These are phyloP conservation scores for Acrocephalus arundinaceus DNA, from an alignment of 2,113 vertebrate genomes.

Conservation along the genomic window DNA sequence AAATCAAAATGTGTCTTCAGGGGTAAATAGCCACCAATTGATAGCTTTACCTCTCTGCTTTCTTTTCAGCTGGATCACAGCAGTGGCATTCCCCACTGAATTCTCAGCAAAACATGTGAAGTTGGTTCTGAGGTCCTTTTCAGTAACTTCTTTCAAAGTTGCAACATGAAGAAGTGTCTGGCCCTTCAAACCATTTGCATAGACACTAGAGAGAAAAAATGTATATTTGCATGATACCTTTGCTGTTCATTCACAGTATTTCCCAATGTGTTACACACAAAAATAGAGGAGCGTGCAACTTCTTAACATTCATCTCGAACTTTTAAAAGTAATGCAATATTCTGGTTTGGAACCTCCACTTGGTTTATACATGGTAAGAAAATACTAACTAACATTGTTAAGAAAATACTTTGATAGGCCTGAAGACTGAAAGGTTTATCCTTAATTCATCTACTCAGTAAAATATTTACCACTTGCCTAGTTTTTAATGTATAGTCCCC, in stretches of 20 bases:
- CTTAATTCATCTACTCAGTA: not conserved
- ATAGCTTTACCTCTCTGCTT: conserved; percentile 70
- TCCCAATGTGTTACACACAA: not conserved
- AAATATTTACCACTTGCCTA: not conserved
- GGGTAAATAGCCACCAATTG: not conserved
- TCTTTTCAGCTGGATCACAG: conserved; percentile 71
- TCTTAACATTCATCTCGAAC: not conserved
- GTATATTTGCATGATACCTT: not conserved
- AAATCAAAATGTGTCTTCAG: not conserved
- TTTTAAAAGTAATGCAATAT: not conserved
- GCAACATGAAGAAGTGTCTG: not conserved
- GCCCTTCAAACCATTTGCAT: not conserved
- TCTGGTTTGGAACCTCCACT: not conserved
- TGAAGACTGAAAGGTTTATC: not conserved
- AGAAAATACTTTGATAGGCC: not conserved
- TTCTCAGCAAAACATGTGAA: conserved; percentile 84
- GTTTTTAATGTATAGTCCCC: not conserved
- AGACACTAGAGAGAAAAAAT: not conserved
- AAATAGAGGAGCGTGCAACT: not conserved
- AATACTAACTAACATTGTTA: not conserved
- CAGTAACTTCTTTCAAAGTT: conserved; percentile 73
- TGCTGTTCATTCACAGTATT: not conserved
- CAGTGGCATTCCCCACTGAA: conserved; percentile 69
- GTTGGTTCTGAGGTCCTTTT: conserved; percentile 68
- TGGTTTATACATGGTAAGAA: not conserved